phyloP scores from a whole-genome alignment of 2,888 invertebrate species.

The Synanthedon myopaeformis region DNA sequence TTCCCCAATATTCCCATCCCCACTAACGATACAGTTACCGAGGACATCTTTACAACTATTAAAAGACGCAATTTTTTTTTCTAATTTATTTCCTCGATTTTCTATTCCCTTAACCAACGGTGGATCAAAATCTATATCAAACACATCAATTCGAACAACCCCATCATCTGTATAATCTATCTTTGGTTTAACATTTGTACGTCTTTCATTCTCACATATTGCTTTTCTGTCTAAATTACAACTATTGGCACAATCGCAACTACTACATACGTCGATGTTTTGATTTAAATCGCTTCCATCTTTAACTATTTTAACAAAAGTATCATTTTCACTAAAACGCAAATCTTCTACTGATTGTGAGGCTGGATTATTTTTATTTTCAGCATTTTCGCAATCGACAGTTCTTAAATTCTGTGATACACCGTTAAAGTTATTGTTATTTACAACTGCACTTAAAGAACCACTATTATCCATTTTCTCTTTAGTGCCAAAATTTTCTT shows the following conservation, averaged over 20 bases:
- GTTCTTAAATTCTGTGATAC: no score
- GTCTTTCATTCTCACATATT: not conserved
- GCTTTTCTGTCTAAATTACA: slow-evolving; percentile 5
- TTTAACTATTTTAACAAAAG: not conserved
- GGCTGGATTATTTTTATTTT: no score
- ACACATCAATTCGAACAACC: slow-evolving; percentile 41
- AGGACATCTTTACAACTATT: slow-evolving; percentile 51
- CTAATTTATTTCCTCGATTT: slow-evolving; percentile 2
- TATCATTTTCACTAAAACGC: not conserved
- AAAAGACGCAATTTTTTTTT: slow-evolving; percentile 23
- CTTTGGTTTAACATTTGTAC: slow-evolving; percentile 15
- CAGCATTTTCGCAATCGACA: no score
- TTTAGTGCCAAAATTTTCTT: no score
- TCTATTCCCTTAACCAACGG: slow-evolving; percentile 5
- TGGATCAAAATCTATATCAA: slow-evolving; percentile 29
- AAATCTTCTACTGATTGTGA: no score
- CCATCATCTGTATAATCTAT: slow-evolving; percentile 39
- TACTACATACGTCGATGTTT: slow-evolving; percentile 16
- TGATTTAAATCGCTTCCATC: not conserved
- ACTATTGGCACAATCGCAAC: slow-evolving; percentile 26
- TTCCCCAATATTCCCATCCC: slow-evolving; percentile 42
- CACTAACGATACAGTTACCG: slow-evolving; percentile 55
- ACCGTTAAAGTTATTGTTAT: no score
- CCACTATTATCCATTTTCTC: no score
- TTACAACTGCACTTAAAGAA: no score